Conservation (phyloP, 1,140 invertebrate genomes). For the Penaeus vannamei region DNA sequence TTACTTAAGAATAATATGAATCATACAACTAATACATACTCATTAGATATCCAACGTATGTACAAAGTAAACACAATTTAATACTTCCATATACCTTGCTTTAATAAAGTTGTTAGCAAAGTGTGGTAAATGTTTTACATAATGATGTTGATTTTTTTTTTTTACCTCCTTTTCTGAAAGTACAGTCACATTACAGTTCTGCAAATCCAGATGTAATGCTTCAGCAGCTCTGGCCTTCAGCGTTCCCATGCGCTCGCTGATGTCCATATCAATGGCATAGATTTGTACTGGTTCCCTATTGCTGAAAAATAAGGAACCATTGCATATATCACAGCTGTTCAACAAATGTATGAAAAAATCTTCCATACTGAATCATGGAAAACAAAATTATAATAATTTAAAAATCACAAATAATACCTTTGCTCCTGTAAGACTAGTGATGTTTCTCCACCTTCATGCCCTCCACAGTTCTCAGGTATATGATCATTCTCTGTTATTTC, state of each 20-base stretch:
- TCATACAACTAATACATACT: no score
- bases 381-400: no score
- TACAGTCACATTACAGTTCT: slow-evolving; percentile 15
- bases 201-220: slow-evolving; percentile 31
- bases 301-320: neutral
- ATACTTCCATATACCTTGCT: neutral
- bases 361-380: no score
- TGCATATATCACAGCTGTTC: no score
- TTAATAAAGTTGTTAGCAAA: no score
- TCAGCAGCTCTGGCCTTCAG: slow-evolving; percentile 36
- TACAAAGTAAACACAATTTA: neutral
- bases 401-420: no score
- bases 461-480: no score
- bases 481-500: no score
- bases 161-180: slow-evolving; percentile 47
- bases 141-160: neutral
- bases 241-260: slow-evolving; percentile 45
- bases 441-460: no score
- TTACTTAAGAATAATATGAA: neutral
- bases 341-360: no score
- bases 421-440: no score
- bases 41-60: neutral
- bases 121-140: neutral
- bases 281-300: slow-evolving; percentile 14
- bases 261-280: slow-evolving; percentile 57